A percentile compares a stretch with the other conserved stretches of the same genome.
phyloP scores from a whole-genome alignment of 2,113 vertebrate genomes.

The Dasypus novemcinctus region DNA sequence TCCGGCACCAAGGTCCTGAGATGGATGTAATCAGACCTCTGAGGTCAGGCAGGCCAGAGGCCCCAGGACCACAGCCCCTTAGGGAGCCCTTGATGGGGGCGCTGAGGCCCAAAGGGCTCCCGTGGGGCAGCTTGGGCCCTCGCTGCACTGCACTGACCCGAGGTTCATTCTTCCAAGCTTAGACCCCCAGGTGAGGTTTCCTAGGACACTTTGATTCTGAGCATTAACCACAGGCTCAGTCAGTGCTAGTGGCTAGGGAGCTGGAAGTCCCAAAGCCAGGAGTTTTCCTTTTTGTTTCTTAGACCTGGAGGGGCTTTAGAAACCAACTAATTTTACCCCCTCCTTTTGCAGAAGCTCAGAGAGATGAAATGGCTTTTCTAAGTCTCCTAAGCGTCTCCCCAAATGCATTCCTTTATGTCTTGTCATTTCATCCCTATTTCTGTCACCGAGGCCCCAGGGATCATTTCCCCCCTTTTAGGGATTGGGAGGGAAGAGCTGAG shows the following conservation, averaged over 20 bases:
- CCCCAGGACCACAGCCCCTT: neutral
- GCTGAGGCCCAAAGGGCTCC: neutral
- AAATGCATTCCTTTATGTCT: neutral
- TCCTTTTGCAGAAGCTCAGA: neutral
- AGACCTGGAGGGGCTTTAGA: neutral
- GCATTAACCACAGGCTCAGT: neutral
- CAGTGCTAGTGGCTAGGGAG: neutral
- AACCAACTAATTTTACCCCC: neutral
- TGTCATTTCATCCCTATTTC: neutral
- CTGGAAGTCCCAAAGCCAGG: neutral
- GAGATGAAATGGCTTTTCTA: neutral
- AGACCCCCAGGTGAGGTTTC: neutral
- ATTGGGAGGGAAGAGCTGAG: neutral
- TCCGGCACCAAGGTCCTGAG: neutral
- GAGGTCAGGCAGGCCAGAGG: neutral
- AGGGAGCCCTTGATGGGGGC: rapidly evolving
- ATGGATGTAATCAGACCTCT: neutral
- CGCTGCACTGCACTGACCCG: neutral
- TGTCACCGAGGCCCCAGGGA: too few species aligned
- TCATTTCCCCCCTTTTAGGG: neutral
- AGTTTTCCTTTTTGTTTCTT: neutral
- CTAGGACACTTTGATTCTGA: neutral
- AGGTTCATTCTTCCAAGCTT: neutral
- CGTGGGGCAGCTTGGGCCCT: neutral
- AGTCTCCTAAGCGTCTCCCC: neutral